These are phyloP conservation scores for Belgica antarctica DNA, from an alignment of 2,888 invertebrate species.

Conservation along the genomic window DNA sequence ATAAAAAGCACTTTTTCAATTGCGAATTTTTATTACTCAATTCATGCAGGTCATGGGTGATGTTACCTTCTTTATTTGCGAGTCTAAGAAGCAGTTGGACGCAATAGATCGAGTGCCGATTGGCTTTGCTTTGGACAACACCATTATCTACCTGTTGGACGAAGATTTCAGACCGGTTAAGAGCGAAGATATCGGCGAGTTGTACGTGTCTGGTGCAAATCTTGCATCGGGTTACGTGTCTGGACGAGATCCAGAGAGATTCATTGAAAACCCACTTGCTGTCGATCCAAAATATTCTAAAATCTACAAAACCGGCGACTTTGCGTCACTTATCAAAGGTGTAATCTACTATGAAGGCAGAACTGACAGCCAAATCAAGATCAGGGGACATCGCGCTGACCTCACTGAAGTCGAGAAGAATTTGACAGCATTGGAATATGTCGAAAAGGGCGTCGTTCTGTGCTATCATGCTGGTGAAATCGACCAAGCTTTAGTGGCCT, in stretches of 20 bases:
- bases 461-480: slow-evolving; percentile 75
- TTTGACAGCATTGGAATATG: slow-evolving; percentile 61
- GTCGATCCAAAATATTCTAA: slow-evolving; percentile 66
- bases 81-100: slow-evolving; percentile 61
- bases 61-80: slow-evolving; percentile 74
- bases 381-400: slow-evolving; percentile 83
- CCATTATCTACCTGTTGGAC: slow-evolving; percentile 75
- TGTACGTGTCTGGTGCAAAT: slow-evolving; percentile 78
- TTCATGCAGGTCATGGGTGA: slow-evolving; percentile 69
- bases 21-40: background rate
- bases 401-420: slow-evolving; percentile 79
- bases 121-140: slow-evolving; percentile 76
- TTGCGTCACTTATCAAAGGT: slow-evolving; percentile 67
- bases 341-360: slow-evolving; percentile 74
- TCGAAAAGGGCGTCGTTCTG: slow-evolving; percentile 75
- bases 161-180: slow-evolving; percentile 69
- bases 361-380: slow-evolving; percentile 81
- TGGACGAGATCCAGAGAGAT: slow-evolving; percentile 69
- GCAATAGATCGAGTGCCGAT: slow-evolving; percentile 73
- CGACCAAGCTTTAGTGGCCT: slow-evolving; percentile 70
- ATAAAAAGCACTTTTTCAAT: too few relatives aligned
- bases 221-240: slow-evolving; percentile 79
- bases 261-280: slow-evolving; percentile 72
- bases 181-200: slow-evolving; percentile 73
- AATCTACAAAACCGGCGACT: slow-evolving; percentile 83